These are phyloP conservation scores for Ypsolopha scabrella DNA, from an alignment of 2,888 invertebrate species.

Conservation along the genomic window DNA sequence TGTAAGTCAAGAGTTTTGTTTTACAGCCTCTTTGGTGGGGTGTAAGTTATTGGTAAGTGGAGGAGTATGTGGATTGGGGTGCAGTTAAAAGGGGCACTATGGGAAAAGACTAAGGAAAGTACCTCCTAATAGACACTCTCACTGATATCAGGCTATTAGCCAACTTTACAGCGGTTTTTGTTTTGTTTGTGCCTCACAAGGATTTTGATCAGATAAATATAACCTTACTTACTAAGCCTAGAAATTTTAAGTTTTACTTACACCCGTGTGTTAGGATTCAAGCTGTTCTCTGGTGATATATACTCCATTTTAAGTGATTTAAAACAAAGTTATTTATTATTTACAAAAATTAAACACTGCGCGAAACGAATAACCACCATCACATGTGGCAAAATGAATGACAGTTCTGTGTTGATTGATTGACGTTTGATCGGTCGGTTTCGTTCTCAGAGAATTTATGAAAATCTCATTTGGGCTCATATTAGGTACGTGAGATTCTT, in stretches of 20 bases:
- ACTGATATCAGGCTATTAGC: too few species aligned
- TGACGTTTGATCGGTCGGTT: background rate
- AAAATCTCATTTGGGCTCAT: too few species aligned
- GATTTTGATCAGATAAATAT: background rate
- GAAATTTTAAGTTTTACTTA: constrained; percentile 25
- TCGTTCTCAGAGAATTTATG: constrained; percentile 8
- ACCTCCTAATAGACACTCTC: too few species aligned
- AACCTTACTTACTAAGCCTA: constrained; percentile 2
- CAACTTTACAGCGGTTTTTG: too few species aligned
- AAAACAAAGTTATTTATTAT: background rate
- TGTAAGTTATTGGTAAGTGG: too few species aligned
- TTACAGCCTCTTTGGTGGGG: too few species aligned
- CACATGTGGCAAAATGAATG: background rate
- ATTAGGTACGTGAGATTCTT: too few species aligned
- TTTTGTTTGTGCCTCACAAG: too few species aligned
- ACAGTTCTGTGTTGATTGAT: background rate
- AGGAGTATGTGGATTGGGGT: too few species aligned
- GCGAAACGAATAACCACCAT: background rate
- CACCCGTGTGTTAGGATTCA: constrained; percentile 40
- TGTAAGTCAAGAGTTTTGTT: too few species aligned
- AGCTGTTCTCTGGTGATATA: constrained; percentile 36
- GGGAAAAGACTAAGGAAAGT: too few species aligned
- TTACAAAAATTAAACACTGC: background rate
- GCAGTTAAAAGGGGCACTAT: too few species aligned
- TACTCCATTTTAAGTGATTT: constrained; percentile 42